Evolutionary conservation across 2,888 invertebrate genomes (phyloP), one percentile per base, ranked within the genome.

Genomic region (Amblyjoppa proteus): DNA sequence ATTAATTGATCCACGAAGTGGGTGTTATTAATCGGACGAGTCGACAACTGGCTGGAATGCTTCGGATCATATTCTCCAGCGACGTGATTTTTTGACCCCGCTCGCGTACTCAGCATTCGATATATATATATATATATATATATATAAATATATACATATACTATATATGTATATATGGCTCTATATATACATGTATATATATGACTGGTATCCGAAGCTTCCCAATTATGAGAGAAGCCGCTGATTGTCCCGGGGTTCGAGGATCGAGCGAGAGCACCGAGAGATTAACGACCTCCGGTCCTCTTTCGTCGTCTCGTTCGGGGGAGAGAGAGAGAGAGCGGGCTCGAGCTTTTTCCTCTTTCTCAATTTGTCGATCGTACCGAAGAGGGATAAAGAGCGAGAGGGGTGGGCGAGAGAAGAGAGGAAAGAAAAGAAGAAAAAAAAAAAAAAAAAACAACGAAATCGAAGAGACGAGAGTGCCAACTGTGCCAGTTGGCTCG

Each of bases 401-500:
- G 9, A n/a, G 45, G 4, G 13, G 13, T 3, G 45, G 13, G 13
- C 3, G 13, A 45, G 13, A 45, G 13, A 13, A 45, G 1, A 45
- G 45, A 45, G 13, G 13, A 3, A 45, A 41, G 5, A 41, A 41
- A 41, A 31, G n/a, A n/a, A n/a, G n/a, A 79, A 41, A 45, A 34
- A 56, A 53, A 58, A 51, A 53, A 66, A 11, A 25, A 66, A 56
- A 77, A 77, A 56, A 58, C 69, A 38, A 76, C 13, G 53, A 7
- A 53, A 58, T 25, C 58, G 58, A 25, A 25, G 45, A 34, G 51
- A 79, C 38, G 61, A 61, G 58, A 38, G 38, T 71, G 49, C 45
- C 79, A 64, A 71, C 71, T 79, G 71, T 71, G 80, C 66, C 73
- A 73, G 73, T 73, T 80, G 80, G 66, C 73, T 73, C 80, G 64